Base-by-base conservation (phyloP, 2,888 invertebrate species). In the Ennomos quercinarius region DNA sequence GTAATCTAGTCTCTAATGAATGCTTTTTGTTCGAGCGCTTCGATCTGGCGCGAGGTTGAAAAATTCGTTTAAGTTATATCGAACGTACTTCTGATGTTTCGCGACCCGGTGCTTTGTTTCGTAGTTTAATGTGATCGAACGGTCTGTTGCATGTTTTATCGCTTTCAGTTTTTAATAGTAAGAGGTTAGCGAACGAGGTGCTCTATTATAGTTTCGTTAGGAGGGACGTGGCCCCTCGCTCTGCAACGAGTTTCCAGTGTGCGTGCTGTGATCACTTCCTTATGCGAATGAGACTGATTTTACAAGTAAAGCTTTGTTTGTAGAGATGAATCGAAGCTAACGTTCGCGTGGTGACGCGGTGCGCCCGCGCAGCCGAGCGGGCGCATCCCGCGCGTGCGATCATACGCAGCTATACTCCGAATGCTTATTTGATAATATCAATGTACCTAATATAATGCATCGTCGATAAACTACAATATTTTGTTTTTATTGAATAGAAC, bases 261-360 rank as follows among this genome's bases (percentile, higher is more conserved):
- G 87, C 84, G 86, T 89, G 90, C 91, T 91, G 91, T 91, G 91
- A 91, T 89, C 89, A 90, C 89, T 91, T 91, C 91, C 91, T 92
- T 91, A 91, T 91, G 91, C 87, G 90, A 90, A 91, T 91, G 91
- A 92, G 91, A 92, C 91, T 92, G 91, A 92, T 91, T 92, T 92
- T 89, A 89, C 85, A 87, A 86, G 81, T 86, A 87, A 89, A 81
- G 86, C 84, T 90, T 89, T 85, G 84, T 86, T 85, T 84, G 80
- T 85, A 85, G 76, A 78, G 75, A 79, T 80, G 81, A 86, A 82
- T 85, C 76, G 72, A 77, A 81, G 82, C 81, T 83, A 82, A 79
- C 78, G 70, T 78, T 73, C 70, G 67, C 67, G 69, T 68, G 71
- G 71, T 59, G 73, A 70, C 66, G 6, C 41, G 13, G 41, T 12